Evolutionary conservation across 2,113 vertebrate genomes (phyloP).

Genomic region (Odocoileus hemionus): DNA sequence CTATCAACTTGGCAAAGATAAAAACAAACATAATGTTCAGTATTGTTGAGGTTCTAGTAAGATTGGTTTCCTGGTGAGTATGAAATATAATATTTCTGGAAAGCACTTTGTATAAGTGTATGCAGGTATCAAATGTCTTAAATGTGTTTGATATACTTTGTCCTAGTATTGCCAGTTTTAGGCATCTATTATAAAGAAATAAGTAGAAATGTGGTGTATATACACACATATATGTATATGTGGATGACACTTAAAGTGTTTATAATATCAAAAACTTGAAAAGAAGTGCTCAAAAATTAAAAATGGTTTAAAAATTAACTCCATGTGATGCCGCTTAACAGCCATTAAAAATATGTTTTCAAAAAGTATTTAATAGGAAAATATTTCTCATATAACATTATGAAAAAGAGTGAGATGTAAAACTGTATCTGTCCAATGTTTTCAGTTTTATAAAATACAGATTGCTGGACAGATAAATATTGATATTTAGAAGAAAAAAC

Average conservation of each 20-base stretch:
- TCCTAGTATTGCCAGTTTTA: not conserved
- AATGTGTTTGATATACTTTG: not conserved
- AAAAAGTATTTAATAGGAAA: not conserved
- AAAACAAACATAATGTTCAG: not conserved
- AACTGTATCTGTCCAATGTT: not conserved
- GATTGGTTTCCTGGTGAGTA: not conserved
- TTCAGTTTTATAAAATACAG: not conserved
- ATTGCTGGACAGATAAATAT: not conserved
- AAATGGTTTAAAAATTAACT: not conserved
- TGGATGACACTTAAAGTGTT: not conserved
- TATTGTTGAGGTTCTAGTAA: not conserved
- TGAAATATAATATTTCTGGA: not conserved
- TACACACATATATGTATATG: not conserved
- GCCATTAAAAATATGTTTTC: not conserved
- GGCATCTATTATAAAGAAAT: not conserved
- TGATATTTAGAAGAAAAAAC: not conserved
- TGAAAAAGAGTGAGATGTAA: not conserved
- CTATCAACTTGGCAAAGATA: not conserved
- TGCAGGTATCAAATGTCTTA: not conserved
- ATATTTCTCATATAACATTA: not conserved
- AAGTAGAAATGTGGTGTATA: not conserved
- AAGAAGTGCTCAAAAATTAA: not conserved
- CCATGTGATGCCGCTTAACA: not conserved
- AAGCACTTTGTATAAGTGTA: not conserved
- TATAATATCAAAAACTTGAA: conserved; percentile 10